These are phyloP conservation scores for Polyodon spathula DNA, from an alignment of 2,113 vertebrate species.

Conservation along the genomic window DNA sequence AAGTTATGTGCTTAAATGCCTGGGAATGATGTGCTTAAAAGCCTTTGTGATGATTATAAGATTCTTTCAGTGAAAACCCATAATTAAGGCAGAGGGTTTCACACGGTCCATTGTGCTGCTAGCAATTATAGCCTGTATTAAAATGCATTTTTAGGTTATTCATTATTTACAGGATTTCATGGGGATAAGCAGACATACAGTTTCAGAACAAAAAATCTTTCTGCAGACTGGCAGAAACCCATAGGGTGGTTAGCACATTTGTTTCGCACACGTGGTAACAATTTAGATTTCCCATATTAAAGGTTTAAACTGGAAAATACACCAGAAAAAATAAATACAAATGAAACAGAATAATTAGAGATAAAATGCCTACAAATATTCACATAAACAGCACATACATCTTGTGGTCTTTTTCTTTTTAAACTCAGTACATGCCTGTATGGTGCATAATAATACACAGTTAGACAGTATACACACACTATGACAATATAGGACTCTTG, in stretches of 20 bases:
- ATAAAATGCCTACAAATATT: background rate
- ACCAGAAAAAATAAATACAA: background rate
- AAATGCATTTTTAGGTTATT: conserved; percentile 14
- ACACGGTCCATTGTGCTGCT: conserved; percentile 11
- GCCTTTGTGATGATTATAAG: background rate
- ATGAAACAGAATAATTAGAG: background rate
- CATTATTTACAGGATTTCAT: conserved; percentile 15
- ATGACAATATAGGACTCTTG: no score
- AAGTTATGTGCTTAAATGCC: background rate
- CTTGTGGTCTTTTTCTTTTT: background rate
- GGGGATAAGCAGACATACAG: conserved; percentile 11
- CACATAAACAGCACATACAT: background rate
- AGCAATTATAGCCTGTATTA: conserved; percentile 4
- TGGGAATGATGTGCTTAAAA: no score
- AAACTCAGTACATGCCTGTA: background rate
- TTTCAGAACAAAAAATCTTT: conserved; percentile 5
- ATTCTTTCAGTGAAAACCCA: conserved; percentile 2
- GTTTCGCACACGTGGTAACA: conserved; percentile 4
- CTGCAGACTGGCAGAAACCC: background rate
- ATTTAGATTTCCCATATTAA: conserved; percentile 1
- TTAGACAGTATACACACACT: no score
- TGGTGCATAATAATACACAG: no score
- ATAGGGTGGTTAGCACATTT: background rate
- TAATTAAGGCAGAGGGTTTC: conserved; percentile 5
- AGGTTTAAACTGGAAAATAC: conserved; percentile 3